Percentiles rank a stretch among this genome's conserved stretches.
Evolutionary conservation across 2,113 vertebrate species (phyloP).

Genomic region (Corydoras sp.): DNA sequence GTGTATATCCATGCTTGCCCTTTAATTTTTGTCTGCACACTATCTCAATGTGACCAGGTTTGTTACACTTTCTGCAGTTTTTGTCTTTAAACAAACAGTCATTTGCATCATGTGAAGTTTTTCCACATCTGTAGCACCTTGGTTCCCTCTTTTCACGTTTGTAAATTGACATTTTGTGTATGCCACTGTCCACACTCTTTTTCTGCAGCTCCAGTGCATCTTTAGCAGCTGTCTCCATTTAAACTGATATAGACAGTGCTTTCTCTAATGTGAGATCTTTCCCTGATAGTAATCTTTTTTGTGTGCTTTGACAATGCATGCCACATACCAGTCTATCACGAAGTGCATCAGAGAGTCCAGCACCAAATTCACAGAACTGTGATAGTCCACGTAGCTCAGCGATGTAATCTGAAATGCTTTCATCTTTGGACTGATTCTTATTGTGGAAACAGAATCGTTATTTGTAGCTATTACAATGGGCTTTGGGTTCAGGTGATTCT

Average conservation of each 20-base stretch:
- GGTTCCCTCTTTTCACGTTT: background rate
- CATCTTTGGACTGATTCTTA: too few species aligned
- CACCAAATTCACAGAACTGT: too few species aligned
- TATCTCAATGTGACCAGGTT: too few species aligned
- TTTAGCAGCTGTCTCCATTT: background rate
- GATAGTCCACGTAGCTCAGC: too few species aligned
- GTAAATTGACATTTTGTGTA: background rate
- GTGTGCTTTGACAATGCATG: background rate
- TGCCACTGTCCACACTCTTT: background rate
- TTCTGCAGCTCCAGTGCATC: background rate
- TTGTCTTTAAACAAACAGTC: constrained; percentile 2
- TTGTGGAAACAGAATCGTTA: constrained; percentile 13
- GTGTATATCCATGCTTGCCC: too few species aligned
- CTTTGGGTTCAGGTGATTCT: too few species aligned
- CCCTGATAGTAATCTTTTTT: background rate
- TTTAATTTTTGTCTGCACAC: too few species aligned
- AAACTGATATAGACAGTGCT: background rate
- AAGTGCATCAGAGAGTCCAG: too few species aligned
- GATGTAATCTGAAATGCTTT: too few species aligned
- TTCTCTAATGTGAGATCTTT: background rate
- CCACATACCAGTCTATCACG: too few species aligned
- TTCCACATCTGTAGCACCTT: background rate
- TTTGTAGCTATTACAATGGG: background rate
- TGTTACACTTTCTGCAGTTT: constrained; percentile 1
- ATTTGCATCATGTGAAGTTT: background rate